Conservation (phyloP, 2,797 vertebrate species). For the Phataginus tetradactyla region DNA sequence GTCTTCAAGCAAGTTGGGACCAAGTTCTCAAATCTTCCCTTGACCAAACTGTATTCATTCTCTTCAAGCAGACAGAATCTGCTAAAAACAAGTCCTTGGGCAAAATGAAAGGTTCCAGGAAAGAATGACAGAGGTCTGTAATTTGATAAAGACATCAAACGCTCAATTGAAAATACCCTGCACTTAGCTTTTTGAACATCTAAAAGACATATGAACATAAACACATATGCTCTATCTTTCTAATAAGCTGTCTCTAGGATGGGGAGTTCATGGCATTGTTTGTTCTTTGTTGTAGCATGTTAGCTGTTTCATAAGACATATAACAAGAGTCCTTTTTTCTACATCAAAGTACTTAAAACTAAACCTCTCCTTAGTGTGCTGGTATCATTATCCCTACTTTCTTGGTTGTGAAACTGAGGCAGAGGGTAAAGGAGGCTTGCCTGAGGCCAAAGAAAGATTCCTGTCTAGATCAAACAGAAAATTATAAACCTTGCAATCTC, state of each 20-base stretch:
- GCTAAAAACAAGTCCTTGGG: constrained; percentile 70
- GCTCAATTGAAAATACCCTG: constrained; percentile 68
- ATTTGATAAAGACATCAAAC: constrained; percentile 78
- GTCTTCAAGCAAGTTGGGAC: constrained; percentile 66
- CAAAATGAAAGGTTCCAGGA: constrained; percentile 71
- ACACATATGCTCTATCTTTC: constrained; percentile 48
- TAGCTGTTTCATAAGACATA: constrained; percentile 66
- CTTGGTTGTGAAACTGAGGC: constrained; percentile 73
- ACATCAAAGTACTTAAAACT: constrained; percentile 76
- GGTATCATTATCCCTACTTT: constrained; percentile 73
- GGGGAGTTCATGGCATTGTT: constrained; percentile 61
- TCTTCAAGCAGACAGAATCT: constrained; percentile 74
- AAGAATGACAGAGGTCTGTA: constrained; percentile 75
- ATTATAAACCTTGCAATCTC: constrained; percentile 46
- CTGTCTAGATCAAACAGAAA: constrained; percentile 58
- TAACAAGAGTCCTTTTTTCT: constrained; percentile 63
- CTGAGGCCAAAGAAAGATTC: constrained; percentile 62
- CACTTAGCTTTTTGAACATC: constrained; percentile 66
- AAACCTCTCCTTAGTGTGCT: constrained; percentile 56
- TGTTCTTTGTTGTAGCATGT: constrained; percentile 74
- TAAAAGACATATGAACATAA: constrained; percentile 60
- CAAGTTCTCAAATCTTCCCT: constrained; percentile 58
- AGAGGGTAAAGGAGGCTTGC: constrained; percentile 50
- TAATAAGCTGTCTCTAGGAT: constrained; percentile 64
- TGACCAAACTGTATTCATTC: constrained; percentile 61